Percentiles rank a stretch among this genome's conserved stretches.
Conservation (phyloP, 37 sponge, comb jelly and placozoan genomes). For the Ianthella basta region DNA sequence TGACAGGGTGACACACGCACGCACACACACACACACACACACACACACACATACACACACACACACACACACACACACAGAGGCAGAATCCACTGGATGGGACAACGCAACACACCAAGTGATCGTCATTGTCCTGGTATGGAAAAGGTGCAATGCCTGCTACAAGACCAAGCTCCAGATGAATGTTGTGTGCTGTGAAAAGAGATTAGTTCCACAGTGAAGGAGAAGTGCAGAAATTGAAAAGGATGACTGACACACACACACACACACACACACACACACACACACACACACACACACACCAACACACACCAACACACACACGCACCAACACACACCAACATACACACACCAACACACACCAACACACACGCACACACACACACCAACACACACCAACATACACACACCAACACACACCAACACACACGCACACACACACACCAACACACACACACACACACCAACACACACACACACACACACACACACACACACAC, state of each 20-base stretch:
- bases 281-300: not conserved
- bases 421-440: not conserved
- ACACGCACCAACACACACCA: not conserved
- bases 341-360: not conserved
- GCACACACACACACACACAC: too few species aligned
- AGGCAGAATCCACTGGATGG: too few species aligned
- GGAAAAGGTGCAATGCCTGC: slow-evolving; percentile 5
- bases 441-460: not conserved
- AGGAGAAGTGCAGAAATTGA: not conserved
- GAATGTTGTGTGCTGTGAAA: slow-evolving; percentile 8
- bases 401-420: not conserved
- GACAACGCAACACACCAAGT: not conserved
- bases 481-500: not conserved
- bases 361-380: not conserved
- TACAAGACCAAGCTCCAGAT: not conserved
- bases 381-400: not conserved
- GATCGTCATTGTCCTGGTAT: not conserved
- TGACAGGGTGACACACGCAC: too few species aligned
- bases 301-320: slow-evolving; percentile 13
- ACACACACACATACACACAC: too few species aligned
- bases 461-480: not conserved
- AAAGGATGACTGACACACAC: not conserved
- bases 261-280: not conserved
- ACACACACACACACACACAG: not conserved
- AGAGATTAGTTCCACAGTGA: not conserved